Evolutionary conservation across 2,888 invertebrate genomes (phyloP).

Genomic region (Dynastes grantii): DNA sequence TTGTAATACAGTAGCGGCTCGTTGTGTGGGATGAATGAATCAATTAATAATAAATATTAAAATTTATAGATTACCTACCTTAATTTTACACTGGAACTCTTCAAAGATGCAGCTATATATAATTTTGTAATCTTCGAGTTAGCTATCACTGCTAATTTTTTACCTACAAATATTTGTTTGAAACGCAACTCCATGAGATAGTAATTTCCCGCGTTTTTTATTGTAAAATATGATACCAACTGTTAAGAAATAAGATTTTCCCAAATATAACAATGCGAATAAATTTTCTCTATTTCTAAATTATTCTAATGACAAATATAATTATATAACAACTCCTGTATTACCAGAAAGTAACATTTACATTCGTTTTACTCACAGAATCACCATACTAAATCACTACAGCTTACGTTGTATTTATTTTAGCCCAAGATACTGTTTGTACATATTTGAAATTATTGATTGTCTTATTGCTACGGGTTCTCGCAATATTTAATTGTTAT

Average conservation of each 20-base stretch:
- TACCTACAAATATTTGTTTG: not conserved
- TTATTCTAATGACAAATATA: no score
- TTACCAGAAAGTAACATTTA: no score
- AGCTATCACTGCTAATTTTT: not conserved
- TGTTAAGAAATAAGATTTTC: no score
- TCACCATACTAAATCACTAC: no score
- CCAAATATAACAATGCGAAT: no score
- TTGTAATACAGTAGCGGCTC: conserved; percentile 17
- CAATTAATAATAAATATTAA: no score
- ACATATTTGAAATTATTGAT: not conserved
- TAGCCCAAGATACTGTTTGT: no score
- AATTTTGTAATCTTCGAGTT: not conserved
- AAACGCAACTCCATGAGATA: conserved; percentile 19
- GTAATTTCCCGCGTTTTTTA: not conserved
- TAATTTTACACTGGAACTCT: not conserved
- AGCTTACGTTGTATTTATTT: no score
- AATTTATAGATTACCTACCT: conserved; percentile 9
- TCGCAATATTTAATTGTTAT: not conserved
- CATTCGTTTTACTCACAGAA: no score
- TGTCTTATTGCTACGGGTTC: not conserved
- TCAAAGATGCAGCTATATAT: not conserved
- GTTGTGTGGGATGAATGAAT: not conserved
- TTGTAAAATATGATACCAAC: no score
- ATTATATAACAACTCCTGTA: no score
- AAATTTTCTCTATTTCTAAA: no score